Evolutionary conservation across 2,888 invertebrate species (phyloP).

Genomic region (Cataglyphis rosenhaueri): DNA sequence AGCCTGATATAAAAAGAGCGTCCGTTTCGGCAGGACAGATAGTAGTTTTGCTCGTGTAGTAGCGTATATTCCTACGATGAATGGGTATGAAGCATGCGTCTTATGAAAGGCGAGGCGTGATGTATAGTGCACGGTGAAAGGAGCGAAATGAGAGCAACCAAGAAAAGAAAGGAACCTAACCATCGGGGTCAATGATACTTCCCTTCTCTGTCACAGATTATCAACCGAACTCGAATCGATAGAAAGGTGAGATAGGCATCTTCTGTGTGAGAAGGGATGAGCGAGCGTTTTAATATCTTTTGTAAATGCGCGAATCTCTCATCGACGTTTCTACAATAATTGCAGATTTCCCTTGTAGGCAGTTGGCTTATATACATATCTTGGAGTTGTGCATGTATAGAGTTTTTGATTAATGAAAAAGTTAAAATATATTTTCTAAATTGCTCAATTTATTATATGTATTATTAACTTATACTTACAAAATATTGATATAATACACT

Average conservation of each 20-base stretch:
- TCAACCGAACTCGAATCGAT: not conserved
- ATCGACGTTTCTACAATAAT: too few relatives aligned
- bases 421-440: not conserved
- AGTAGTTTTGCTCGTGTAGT: constrained; percentile 40
- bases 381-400: too few relatives aligned
- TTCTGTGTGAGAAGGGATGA: not conserved
- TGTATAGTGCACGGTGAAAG: constrained; percentile 19
- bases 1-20: constrained; percentile 15
- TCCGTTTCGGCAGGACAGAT: constrained; percentile 41
- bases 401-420: too few relatives aligned
- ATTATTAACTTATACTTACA: not conserved
- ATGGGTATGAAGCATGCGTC: constrained; percentile 29
- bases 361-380: too few relatives aligned
- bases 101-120: not conserved
- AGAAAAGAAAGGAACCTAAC: constrained; percentile 26
- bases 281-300: not conserved
- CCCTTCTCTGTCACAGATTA: not conserved
- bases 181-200: constrained; percentile 21
- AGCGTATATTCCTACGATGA: constrained; percentile 34
- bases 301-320: too few relatives aligned
- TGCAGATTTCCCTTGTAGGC: too few relatives aligned
- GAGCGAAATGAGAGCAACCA: constrained; percentile 35
- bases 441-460: not conserved
- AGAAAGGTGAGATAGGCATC: not conserved
- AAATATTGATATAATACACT: not conserved